These are phyloP conservation scores for Cetoscarus ocellatus DNA, from an alignment of 2,797 vertebrate genomes.

Conservation along the genomic window DNA sequence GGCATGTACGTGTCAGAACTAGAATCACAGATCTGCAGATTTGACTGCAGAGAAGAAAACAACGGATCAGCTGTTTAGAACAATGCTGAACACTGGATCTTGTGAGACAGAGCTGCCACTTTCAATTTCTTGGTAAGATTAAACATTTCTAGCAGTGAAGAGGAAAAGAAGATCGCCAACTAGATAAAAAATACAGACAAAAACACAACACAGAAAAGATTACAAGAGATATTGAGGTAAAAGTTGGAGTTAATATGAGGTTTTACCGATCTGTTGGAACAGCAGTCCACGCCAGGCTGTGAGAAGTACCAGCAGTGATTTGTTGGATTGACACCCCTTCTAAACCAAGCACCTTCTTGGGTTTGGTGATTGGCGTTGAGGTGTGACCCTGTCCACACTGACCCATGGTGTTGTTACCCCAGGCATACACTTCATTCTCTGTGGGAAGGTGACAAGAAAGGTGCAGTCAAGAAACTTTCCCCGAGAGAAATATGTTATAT, in stretches of 20 bases:
- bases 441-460: constrained; percentile 12
- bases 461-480: not conserved
- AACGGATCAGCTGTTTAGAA: constrained; percentile 5
- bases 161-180: not conserved
- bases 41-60: not conserved
- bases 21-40: not conserved
- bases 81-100: not conserved
- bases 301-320: constrained; percentile 89
- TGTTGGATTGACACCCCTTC: constrained; percentile 88
- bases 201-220: not conserved
- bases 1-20: constrained; percentile 15
- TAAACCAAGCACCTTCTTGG: constrained; percentile 88
- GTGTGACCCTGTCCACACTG: constrained; percentile 89
- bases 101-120: not conserved
- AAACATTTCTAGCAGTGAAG: not conserved
- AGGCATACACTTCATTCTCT: constrained; percentile 90
- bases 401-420: constrained; percentile 91
- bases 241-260: not conserved
- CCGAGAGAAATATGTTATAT: too few species aligned
- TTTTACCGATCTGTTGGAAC: constrained; percentile 86
- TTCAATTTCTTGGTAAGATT: not conserved
- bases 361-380: constrained; percentile 88
- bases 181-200: not conserved
- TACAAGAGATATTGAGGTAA: not conserved
- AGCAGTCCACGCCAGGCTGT: constrained; percentile 89